Evolutionary conservation across 1,140 invertebrate species (phyloP).

Genomic region (Phymastichus coffea): DNA sequence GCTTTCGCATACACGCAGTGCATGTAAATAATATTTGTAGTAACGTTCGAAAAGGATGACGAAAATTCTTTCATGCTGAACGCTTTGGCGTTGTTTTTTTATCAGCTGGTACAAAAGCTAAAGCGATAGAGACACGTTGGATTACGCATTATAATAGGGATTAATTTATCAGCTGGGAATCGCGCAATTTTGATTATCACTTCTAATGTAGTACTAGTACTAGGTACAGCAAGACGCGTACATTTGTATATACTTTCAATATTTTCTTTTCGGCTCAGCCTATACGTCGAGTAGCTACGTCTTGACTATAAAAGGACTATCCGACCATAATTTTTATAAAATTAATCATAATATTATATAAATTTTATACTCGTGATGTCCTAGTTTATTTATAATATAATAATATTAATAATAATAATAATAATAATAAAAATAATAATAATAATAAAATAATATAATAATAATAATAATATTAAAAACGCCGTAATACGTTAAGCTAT

Average conservation of each 20-base stretch:
- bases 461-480: constrained; percentile 53
- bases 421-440: constrained; percentile 44
- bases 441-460: constrained; percentile 43
- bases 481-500: constrained; percentile 49
- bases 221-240: not conserved
- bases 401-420: constrained; percentile 38
- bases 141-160: no score
- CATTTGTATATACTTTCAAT: constrained; percentile 4
- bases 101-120: no score
- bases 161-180: no score
- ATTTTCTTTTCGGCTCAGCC: constrained; percentile 29
- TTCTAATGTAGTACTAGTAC: constrained; percentile 46
- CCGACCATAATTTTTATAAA: constrained; percentile 40
- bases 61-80: no score
- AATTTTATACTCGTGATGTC: constrained; percentile 24
- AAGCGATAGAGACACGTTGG: constrained; percentile 40
- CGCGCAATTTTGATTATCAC: constrained; percentile 42
- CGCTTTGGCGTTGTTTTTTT: no score
- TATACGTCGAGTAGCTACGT: constrained; percentile 42
- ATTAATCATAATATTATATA: constrained; percentile 29
- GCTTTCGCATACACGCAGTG: no score
- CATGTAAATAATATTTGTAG: no score
- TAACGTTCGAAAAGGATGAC: no score
- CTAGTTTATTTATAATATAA: constrained; percentile 26
- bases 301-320: constrained; percentile 50